Base-by-base conservation (phyloP, 2,888 invertebrate genomes). In the Rhingia rostrata region DNA sequence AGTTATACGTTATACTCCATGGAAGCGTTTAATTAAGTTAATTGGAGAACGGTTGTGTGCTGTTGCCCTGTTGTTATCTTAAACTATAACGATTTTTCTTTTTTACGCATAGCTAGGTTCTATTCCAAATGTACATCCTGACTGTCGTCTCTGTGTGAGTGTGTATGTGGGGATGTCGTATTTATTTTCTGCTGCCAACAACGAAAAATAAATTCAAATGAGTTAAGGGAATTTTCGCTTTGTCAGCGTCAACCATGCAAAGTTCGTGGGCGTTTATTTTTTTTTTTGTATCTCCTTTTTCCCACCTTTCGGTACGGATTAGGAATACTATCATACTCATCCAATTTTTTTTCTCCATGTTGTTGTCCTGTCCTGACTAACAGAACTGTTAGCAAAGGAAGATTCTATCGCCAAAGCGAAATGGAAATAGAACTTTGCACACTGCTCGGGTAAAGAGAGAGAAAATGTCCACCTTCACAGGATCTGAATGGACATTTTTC, bases 11-110 rank as follows among this genome's bases (percentile, higher is more conserved):
- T 63, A 22, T 22, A 61, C 14, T n/a, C 53, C 51, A 30, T 37
- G n/a, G 35, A 61, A 67, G 47, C 39, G 63, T 78, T 78, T 78
- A 78, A 78, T 78, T 70, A 78, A 78, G 49, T 78, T 78, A 78
- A 78, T 78, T 78, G 63, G 78, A 56, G 12, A 5, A 78, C 37
- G 56, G 56, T 58, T 51, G 35, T 45, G 14, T 49, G 32, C 30
- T 58, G 58, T 35, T 51, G 45, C 45, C 37, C 49, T 41, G 47
- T 41, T 56, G 30, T 74, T 74, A 73, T 63, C 54, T 73, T 35
- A 63, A 60, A 41, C 60, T 60, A 14, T 49, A 70, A 70, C 49
- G 35, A 58, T 70, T 70, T 70, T 60, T 61, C 53, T 61, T 61
- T 45, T 47, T 32, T 10, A 61, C 43, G 35, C 51, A 61, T 12